Conservation (phyloP, 2,113 vertebrate species). For the Asarcornis scutulata region DNA sequence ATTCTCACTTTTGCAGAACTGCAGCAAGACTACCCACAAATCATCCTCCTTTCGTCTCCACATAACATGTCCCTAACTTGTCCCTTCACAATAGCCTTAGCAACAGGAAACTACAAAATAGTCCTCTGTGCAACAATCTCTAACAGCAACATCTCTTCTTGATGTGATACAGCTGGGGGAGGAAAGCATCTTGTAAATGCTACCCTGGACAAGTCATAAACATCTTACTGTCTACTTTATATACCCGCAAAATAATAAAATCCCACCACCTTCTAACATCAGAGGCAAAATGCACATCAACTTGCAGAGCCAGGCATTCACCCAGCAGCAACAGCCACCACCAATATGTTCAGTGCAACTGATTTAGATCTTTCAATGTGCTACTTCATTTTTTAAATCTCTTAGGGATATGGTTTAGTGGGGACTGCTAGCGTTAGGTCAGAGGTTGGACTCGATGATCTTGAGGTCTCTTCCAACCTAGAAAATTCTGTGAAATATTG, state of each 20-base stretch:
- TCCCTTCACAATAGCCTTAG: neutral
- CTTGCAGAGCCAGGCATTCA: neutral
- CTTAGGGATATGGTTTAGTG: too few relatives aligned
- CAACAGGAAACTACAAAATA: neutral
- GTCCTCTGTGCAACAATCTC: neutral
- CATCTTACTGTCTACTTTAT: neutral
- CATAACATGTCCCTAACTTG: fast-evolving
- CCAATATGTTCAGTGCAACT: neutral
- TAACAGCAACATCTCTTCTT: neutral
- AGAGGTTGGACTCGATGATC: too few relatives aligned
- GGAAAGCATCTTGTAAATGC: neutral
- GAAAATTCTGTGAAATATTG: too few relatives aligned
- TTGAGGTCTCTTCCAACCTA: too few relatives aligned
- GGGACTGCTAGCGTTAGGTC: too few relatives aligned
- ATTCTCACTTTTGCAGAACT: neutral
- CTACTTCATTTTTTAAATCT: neutral
- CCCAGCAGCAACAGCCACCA: neutral
- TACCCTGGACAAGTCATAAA: neutral
- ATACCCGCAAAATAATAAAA: neutral
- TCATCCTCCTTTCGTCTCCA: neutral
- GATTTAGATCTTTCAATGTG: neutral
- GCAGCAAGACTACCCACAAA: neutral
- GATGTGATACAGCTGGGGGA: neutral
- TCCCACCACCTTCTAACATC: neutral
- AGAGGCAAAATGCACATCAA: neutral